Evolutionary conservation across 2,797 vertebrate genomes (phyloP).

Genomic region (Carcharodon carcharias): DNA sequence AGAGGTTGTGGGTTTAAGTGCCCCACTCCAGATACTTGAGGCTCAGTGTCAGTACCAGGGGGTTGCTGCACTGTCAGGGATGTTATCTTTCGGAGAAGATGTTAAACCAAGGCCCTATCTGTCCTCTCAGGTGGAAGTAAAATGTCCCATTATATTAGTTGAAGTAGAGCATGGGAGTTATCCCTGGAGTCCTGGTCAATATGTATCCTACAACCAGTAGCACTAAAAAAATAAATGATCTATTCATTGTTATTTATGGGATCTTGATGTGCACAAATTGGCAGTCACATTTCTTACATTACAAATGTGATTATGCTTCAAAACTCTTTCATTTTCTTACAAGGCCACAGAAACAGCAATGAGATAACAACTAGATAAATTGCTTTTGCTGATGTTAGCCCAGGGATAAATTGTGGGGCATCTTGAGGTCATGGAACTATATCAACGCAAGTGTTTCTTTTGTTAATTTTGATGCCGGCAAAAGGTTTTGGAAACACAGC

Average conservation of each 20-base stretch:
- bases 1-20: background rate
- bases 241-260: background rate
- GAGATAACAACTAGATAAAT: background rate
- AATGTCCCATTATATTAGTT: too few relatives aligned
- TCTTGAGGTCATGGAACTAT: background rate
- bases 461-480: background rate
- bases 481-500: slow-evolving; percentile 38
- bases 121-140: too few relatives aligned
- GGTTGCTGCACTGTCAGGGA: too few relatives aligned
- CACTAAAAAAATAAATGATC: too few relatives aligned
- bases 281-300: background rate
- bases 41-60: background rate
- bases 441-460: background rate
- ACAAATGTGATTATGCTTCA: background rate
- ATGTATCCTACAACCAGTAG: too few relatives aligned
- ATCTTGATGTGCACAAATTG: background rate
- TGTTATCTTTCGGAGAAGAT: too few relatives aligned
- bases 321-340: background rate
- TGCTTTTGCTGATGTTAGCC: background rate
- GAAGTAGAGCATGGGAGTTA: too few relatives aligned
- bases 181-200: too few relatives aligned
- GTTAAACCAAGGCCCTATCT: too few relatives aligned
- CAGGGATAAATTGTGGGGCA: background rate
- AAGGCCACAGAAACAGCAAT: background rate
- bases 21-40: background rate